Percentiles rank a stretch among this genome's conserved stretches.
These are phyloP conservation scores for Rattus norvegicus DNA, from an alignment of 2,113 vertebrate species.

Conservation along the genomic window DNA sequence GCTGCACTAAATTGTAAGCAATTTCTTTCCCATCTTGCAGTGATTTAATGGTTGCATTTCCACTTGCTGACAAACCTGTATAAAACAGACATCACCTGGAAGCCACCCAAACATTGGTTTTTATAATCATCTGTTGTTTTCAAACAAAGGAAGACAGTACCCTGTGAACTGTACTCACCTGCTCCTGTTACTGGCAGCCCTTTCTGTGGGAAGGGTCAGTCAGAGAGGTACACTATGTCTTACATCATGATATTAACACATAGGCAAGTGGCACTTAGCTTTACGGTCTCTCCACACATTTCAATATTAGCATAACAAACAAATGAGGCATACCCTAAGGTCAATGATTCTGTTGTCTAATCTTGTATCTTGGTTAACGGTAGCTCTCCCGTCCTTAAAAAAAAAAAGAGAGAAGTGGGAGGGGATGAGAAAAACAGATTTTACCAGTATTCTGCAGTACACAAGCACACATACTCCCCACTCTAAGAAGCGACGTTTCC, in stretches of 20 bases:
- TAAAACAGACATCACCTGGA: slow-evolving; percentile 32
- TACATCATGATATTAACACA: slow-evolving; percentile 3
- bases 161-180: slow-evolving; percentile 3
- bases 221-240: slow-evolving; percentile 15
- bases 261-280: slow-evolving; percentile 22
- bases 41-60: slow-evolving; percentile 28
- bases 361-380: slow-evolving; percentile 98
- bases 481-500: slow-evolving; percentile 22
- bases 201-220: not conserved
- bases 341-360: slow-evolving; percentile 99
- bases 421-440: slow-evolving; percentile 31
- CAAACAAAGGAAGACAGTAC: slow-evolving; percentile 41
- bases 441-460: slow-evolving; percentile 46
- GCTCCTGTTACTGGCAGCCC: not conserved
- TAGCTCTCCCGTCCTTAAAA: slow-evolving; percentile 97
- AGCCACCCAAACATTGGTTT: slow-evolving; percentile 42
- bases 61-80: slow-evolving; percentile 14
- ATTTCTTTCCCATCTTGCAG: slow-evolving; percentile 52
- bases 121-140: slow-evolving; percentile 32
- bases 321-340: slow-evolving; percentile 92
- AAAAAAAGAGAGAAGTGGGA: not conserved
- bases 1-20: slow-evolving; percentile 35
- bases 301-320: slow-evolving; percentile 45
- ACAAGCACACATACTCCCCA: not conserved
- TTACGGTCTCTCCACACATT: not conserved